A percentile compares a stretch with the other conserved stretches of the same genome.
These are phyloP conservation scores for Beaufortia kweichowensis DNA, from an alignment of 2,113 vertebrate genomes.

Conservation along the genomic window DNA sequence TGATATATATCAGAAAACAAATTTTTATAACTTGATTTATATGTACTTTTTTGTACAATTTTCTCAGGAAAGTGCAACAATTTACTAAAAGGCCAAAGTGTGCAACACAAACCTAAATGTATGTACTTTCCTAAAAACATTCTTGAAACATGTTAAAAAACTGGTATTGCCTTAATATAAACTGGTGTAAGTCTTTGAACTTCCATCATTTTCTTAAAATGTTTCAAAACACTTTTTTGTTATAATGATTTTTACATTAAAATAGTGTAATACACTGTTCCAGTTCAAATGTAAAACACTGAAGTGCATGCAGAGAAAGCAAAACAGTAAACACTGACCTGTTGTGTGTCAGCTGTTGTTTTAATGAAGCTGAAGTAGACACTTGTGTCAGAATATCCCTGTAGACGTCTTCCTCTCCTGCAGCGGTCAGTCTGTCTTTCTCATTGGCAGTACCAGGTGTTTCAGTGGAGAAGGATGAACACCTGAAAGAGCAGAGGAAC, in stretches of 20 bases:
- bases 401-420: constrained; percentile 41
- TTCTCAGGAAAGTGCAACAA: too few relatives aligned
- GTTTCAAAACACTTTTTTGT: too few relatives aligned
- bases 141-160: too few relatives aligned
- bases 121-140: too few relatives aligned
- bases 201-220: background rate
- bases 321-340: constrained; percentile 61
- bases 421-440: constrained; percentile 48
- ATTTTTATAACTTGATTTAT: too few relatives aligned
- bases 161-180: too few relatives aligned
- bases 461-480: constrained; percentile 40
- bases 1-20: too few relatives aligned
- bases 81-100: too few relatives aligned
- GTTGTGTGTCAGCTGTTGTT: constrained; percentile 40
- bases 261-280: background rate
- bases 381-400: constrained; percentile 50
- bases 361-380: constrained; percentile 23
- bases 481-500: constrained; percentile 49
- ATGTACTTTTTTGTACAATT: too few relatives aligned
- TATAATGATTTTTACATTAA: background rate
- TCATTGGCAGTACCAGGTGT: constrained; percentile 6
- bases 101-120: too few relatives aligned
- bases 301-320: background rate
- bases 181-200: background rate
- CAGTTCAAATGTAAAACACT: background rate